Percentiles rank a stretch among this genome's conserved stretches.
These are phyloP conservation scores for Pangasius djambal DNA, from an alignment of 2,797 vertebrate genomes.

Conservation along the genomic window DNA sequence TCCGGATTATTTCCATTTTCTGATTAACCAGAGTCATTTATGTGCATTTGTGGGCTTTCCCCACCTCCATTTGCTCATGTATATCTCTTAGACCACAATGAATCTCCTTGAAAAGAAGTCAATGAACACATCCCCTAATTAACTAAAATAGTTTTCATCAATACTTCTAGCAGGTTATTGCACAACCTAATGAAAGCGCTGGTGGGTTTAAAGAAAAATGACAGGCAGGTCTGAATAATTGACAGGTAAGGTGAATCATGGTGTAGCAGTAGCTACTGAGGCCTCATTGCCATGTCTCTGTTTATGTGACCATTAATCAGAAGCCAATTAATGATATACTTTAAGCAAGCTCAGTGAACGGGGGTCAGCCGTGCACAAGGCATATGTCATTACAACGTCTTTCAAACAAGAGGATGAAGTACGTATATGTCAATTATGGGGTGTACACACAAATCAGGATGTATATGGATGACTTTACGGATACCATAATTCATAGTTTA, in stretches of 20 bases:
- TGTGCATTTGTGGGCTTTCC: slow-evolving; percentile 40
- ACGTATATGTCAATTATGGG: slow-evolving; percentile 28
- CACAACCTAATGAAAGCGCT: slow-evolving; percentile 67
- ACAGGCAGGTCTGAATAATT: slow-evolving; percentile 65
- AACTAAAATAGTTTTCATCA: slow-evolving; percentile 77
- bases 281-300: slow-evolving; percentile 53
- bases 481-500: slow-evolving; percentile 50
- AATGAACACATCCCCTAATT: slow-evolving; percentile 78
- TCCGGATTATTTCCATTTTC: slow-evolving; percentile 35
- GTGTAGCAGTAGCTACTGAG: slow-evolving; percentile 57
- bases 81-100: slow-evolving; percentile 61
- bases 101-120: slow-evolving; percentile 56
- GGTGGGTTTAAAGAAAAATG: slow-evolving; percentile 65
- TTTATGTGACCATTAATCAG: slow-evolving; percentile 45
- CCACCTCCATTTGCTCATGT: slow-evolving; percentile 56
- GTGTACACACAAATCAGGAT: slow-evolving; percentile 21
- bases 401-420: slow-evolving; percentile 41
- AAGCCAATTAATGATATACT: slow-evolving; percentile 44
- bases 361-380: slow-evolving; percentile 21
- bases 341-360: slow-evolving; percentile 18
- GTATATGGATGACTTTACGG: slow-evolving; percentile 30
- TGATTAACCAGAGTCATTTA: slow-evolving; percentile 48
- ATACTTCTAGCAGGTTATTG: slow-evolving; percentile 68
- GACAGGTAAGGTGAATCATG: slow-evolving; percentile 68
- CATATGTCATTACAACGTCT: slow-evolving; percentile 46